Conservation (phyloP, 2,888 invertebrate species). For the Hyles lineata region DNA sequence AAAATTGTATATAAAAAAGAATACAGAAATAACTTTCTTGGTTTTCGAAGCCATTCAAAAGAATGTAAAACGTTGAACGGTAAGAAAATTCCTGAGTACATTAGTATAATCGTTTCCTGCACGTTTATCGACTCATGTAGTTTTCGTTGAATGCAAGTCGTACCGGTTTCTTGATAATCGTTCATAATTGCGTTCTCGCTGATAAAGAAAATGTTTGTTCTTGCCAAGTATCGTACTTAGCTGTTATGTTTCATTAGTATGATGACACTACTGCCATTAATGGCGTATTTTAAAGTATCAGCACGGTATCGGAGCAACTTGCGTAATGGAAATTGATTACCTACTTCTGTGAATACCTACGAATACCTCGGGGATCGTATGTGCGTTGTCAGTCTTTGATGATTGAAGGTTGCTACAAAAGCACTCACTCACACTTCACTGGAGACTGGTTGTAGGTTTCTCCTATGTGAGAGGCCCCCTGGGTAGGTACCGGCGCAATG, state of each 20-base stretch:
- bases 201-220: slow-evolving; percentile 25
- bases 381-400: no score
- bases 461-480: no score
- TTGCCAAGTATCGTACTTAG: slow-evolving; percentile 8
- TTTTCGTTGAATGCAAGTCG: slow-evolving; percentile 23
- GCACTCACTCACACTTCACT: no score
- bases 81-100: slow-evolving; percentile 26
- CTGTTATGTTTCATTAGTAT: slow-evolving; percentile 4
- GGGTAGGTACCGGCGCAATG: no score
- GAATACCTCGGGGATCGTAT: no score
- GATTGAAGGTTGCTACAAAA: no score
- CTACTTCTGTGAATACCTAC: no score
- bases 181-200: slow-evolving; percentile 18
- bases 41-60: slow-evolving; percentile 23
- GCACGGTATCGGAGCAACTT: no score
- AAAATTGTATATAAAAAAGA: slow-evolving; percentile 3
- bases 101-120: slow-evolving; percentile 25
- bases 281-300: no score
- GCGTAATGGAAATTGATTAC: no score
- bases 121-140: slow-evolving; percentile 22
- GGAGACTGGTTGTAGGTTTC: no score
- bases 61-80: slow-evolving; percentile 18
- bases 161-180: slow-evolving; percentile 24
- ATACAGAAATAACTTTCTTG: slow-evolving; percentile 15
- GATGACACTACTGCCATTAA: not conserved